Evolutionary conservation across 2,113 vertebrate species (phyloP).

Genomic region (Tetraodon nigroviridis): DNA sequence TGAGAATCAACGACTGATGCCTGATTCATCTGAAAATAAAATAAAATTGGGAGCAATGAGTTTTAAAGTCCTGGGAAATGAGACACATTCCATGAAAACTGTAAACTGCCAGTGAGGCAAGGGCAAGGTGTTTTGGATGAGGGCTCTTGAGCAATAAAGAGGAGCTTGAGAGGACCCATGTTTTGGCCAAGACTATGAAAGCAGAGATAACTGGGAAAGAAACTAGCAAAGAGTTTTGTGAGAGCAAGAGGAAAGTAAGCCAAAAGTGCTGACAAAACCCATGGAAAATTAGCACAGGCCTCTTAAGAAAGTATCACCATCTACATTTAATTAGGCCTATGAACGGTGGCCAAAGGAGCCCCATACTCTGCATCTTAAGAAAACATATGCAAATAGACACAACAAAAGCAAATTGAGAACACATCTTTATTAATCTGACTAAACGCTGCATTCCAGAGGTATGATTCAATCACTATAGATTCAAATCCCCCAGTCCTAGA

Average conservation of each 20-base stretch:
- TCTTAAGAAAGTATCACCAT: conserved; percentile 12
- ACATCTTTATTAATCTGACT: neutral
- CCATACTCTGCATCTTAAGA: neutral
- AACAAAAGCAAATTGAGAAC: conserved; percentile 1
- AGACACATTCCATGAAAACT: conserved; percentile 13
- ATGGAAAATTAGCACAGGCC: conserved; percentile 11
- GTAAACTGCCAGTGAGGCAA: conserved; percentile 21
- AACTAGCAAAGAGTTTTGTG: conserved; percentile 18
- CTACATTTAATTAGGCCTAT: conserved; percentile 13
- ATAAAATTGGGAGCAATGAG: conserved; percentile 13
- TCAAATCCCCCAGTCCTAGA: neutral
- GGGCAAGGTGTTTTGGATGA: conserved; percentile 33
- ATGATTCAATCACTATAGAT: neutral
- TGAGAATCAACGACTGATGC: neutral
- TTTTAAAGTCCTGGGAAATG: conserved; percentile 13
- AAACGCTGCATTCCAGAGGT: neutral
- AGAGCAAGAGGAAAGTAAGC: conserved; percentile 23
- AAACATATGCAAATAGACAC: conserved; percentile 1
- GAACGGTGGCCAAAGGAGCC: neutral
- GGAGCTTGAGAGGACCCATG: conserved; percentile 26
- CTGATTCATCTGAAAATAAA: conserved; percentile 9
- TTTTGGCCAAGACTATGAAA: conserved; percentile 22
- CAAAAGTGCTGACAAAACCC: conserved; percentile 20
- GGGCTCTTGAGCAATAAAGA: conserved; percentile 32
- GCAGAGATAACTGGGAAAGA: conserved; percentile 38